A percentile compares a stretch with the other conserved stretches of the same genome.
These are phyloP conservation scores for Neosalanx taihuensis DNA, from an alignment of 2,797 vertebrate species.

Conservation along the genomic window DNA sequence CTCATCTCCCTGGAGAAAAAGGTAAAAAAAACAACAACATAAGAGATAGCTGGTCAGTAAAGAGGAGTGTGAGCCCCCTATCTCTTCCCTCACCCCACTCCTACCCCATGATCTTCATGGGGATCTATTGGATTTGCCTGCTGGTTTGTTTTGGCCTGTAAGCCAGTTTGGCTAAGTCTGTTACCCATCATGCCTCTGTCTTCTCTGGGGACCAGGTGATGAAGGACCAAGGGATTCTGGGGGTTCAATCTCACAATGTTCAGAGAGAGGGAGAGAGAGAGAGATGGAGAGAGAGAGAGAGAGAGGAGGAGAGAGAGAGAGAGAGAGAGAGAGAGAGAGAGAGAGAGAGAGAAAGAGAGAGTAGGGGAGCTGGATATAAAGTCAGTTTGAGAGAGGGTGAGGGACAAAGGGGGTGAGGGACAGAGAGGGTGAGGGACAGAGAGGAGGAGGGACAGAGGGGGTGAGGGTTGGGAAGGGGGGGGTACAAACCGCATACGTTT, in stretches of 20 bases:
- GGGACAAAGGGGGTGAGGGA: slow-evolving; percentile 37
- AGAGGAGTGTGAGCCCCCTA: background rate
- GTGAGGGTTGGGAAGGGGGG: background rate
- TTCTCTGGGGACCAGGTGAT: slow-evolving; percentile 53
- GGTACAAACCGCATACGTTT: slow-evolving; percentile 59
- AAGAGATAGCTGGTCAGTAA: background rate
- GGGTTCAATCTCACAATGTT: slow-evolving; percentile 7
- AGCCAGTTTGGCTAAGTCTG: slow-evolving; percentile 74
- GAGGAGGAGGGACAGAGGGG: background rate
- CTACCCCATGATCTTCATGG: slow-evolving; percentile 45
- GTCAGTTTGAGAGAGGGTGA: slow-evolving; percentile 54
- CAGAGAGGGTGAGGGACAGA: slow-evolving; percentile 3
- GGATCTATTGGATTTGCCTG: slow-evolving; percentile 70
- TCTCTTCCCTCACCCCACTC: slow-evolving; percentile 10
- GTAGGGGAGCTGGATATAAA: too few relatives aligned
- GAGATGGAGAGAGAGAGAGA: slow-evolving; percentile 20
- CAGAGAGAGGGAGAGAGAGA: slow-evolving; percentile 4
- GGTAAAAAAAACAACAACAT: slow-evolving; percentile 21
- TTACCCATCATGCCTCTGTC: slow-evolving; percentile 63
- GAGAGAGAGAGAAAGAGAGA: too few relatives aligned
- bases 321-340: slow-evolving; percentile 51
- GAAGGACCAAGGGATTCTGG: slow-evolving; percentile 13
- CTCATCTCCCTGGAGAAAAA: slow-evolving; percentile 52
- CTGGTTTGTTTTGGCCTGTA: slow-evolving; percentile 59
- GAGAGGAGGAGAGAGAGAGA: slow-evolving; percentile 18